Base-by-base conservation (phyloP, 2,888 invertebrate species). In the Mactromeris polynyma region DNA sequence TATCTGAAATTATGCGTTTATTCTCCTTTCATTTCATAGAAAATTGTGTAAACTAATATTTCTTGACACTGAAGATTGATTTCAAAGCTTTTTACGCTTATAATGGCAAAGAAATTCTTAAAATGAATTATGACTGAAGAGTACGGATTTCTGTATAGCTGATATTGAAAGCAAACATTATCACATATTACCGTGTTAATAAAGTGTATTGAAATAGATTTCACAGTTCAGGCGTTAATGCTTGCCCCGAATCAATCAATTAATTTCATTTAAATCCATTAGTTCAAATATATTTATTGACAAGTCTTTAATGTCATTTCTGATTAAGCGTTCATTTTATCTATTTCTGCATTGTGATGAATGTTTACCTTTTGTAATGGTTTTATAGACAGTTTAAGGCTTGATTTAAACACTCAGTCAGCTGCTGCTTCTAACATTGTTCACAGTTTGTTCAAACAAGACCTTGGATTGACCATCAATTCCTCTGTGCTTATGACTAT, bases 381-480 rank as follows among this genome's bases (percentile, higher is more conserved):
- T 33, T 73, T 73, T 7, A n/a, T n/a, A 19, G 33, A 17, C 19
- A 11, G 73, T 64, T 9, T 26, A 9, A 1, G 26, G 58, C 26
- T n/a, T 69, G 82, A 82, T 64, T 58, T n/a, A n/a, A n/a, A 82
- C 21, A 40, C 36, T n/a, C n/a, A n/a, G n/a, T 40, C 69, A 40
- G 64, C 31, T 69, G 40, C 69, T 36, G 42, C 42, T 42, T 46
- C 77, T 6, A 36, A 17, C n/a, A 77, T 33, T 36, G 19, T 77
- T 36, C 77, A 77, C 19, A 33, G 36, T 21, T 33, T 36, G 36
- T 26, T 77, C 21, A 64, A 64, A 64, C 58, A 64, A 64, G 26
- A 26, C 26, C 26, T 26, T 9, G 9, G 11, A n/a, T 64, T 64
- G 26, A 26, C 2, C 58, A 64, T 64, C 26, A 64, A 2, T 26